Base-by-base conservation (phyloP, 2,113 vertebrate species). In the Psophia crepitans region DNA sequence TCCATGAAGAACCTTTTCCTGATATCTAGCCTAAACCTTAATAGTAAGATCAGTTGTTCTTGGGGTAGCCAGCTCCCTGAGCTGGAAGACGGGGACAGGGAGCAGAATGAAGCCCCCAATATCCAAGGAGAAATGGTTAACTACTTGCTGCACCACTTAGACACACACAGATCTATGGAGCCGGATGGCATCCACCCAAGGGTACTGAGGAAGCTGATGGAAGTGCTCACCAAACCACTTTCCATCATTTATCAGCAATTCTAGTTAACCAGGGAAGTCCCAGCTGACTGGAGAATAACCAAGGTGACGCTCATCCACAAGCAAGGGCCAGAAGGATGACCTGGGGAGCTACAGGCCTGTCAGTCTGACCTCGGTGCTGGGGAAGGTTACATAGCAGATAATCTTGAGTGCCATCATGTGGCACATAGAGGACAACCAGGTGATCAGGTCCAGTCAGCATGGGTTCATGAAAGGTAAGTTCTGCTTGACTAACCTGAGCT, bases 261-360 rank as follows among this genome's bases (percentile, higher is more conserved):
- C 11, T 48, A 28, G 8, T 10, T 41, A 32, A 53, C 6, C 1
- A 0, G 4, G 24, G 14, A 58, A 11, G 20, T 43, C 28, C 16
- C 43, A 70, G 23, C 2, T 17, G 18, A 41, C 28, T 53, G 51
- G 51, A 28, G 27, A 27, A 16, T 53, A 53, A 27, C 26, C 15
- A 53, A 28, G 27, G 27, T 53, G 51, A 28, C 27, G 28, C 51
- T 26, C 51, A 53, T 53, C 9, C 27, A 53, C 26, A 53, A 27
- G 51, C n/a, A 15, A 53, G 13, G n/a, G 9, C 26, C 3, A 5
- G 10, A 51, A 41, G 13, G 28, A 63, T 28, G 22, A 63, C 32
- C 12, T 3, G 2, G 22, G 46, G 3, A 51, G 41, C 16, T 51
- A 33, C 18, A 35, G 20, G 35, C 37, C 49, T 54, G 21, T 57